A percentile compares a stretch with the other conserved stretches of the same genome.
phyloP scores from a whole-genome alignment of 2,113 vertebrate genomes.

The Hyperoodon ampullatus region DNA sequence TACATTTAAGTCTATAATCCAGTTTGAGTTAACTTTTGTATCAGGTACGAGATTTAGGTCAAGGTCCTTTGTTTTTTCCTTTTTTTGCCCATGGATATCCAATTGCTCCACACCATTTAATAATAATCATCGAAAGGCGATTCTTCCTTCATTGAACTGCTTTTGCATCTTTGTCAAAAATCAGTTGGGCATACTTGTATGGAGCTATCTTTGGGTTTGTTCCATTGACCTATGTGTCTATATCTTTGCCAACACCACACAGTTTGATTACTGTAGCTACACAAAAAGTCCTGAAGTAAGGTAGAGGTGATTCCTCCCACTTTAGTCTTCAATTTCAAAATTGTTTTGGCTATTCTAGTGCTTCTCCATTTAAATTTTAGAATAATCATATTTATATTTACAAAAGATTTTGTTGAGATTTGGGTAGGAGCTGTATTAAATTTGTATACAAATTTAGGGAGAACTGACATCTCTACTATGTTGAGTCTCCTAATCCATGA shows the following conservation, averaged over 20 bases:
- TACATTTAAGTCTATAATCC: neutral
- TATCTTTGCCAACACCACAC: neutral
- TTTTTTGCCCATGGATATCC: neutral
- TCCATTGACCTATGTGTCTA: fast-evolving
- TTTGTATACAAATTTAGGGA: neutral
- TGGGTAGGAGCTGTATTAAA: neutral
- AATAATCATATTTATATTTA: neutral
- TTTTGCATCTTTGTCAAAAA: neutral
- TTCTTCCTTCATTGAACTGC: neutral
- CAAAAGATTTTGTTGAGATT: neutral
- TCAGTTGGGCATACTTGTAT: fast-evolving
- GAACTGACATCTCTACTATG: neutral
- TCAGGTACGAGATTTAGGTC: neutral
- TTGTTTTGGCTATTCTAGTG: neutral
- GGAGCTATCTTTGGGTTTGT: neutral
- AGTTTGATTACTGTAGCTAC: too few relatives aligned
- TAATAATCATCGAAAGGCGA: neutral
- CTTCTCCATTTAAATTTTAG: neutral
- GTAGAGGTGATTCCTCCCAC: neutral
- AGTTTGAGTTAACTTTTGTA: neutral
- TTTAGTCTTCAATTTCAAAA: neutral
- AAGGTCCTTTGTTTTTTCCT: neutral
- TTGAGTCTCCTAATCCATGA: neutral
- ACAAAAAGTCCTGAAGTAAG: neutral
- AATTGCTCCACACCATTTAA: too few relatives aligned